phyloP scores from a whole-genome alignment of 2,888 invertebrate genomes.

The Leptogaster cylindrica region DNA sequence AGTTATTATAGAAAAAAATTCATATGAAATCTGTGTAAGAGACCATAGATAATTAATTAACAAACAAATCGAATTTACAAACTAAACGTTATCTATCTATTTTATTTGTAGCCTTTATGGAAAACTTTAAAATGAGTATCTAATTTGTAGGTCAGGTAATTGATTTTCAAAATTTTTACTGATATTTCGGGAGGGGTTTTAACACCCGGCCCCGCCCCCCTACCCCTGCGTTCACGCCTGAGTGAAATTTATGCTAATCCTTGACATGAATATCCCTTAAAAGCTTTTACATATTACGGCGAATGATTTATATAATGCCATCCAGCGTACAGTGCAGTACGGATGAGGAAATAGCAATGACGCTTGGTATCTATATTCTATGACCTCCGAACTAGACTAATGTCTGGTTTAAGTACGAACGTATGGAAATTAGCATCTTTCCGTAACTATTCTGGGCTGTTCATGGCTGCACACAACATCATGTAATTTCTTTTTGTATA shows the following conservation, averaged over 20 bases:
- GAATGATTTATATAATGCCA: constrained; percentile 37
- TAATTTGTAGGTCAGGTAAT: too few species aligned
- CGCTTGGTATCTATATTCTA: too few species aligned
- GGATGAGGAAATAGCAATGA: not conserved
- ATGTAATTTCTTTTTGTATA: constrained; percentile 36
- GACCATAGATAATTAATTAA: too few species aligned
- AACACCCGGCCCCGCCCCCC: not conserved
- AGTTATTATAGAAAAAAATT: too few species aligned
- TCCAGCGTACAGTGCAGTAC: not conserved
- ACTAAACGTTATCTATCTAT: too few species aligned
- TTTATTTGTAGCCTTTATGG: too few species aligned
- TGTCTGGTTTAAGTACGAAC: constrained; percentile 24
- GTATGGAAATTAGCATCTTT: constrained; percentile 32
- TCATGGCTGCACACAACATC: constrained; percentile 30
- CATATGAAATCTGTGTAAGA: too few species aligned
- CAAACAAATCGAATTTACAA: too few species aligned
- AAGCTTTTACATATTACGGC: constrained; percentile 41
- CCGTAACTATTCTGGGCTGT: constrained; percentile 20
- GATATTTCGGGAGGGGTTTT: too few species aligned
- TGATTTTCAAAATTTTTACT: too few species aligned
- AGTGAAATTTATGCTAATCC: constrained; percentile 45
- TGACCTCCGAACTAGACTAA: constrained; percentile 29
- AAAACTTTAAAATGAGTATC: too few species aligned
- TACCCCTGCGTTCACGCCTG: not conserved
- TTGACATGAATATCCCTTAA: constrained; percentile 41